phyloP scores from a whole-genome alignment of 1,140 invertebrate species.

The Dendrolimus kikuchii region DNA sequence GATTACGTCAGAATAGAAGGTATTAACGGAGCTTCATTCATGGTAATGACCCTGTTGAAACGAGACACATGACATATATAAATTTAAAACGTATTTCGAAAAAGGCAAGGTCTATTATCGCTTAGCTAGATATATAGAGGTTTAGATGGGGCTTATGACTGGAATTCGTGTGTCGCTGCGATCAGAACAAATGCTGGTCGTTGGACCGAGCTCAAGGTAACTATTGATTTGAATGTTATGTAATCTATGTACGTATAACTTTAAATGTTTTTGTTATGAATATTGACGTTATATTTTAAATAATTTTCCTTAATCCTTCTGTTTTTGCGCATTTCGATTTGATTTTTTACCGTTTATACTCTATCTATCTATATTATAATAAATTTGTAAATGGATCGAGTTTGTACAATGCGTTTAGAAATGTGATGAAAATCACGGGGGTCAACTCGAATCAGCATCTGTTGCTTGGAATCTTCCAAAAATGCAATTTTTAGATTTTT shows the following conservation, averaged over 20 bases:
- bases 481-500: too few relatives aligned
- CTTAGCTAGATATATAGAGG: slow-evolving; percentile 9
- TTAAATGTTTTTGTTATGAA: too few relatives aligned
- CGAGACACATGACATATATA: background rate
- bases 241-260: slow-evolving; percentile 1
- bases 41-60: slow-evolving; percentile 15
- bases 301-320: too few relatives aligned
- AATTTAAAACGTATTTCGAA: slow-evolving; percentile 3
- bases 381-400: too few relatives aligned
- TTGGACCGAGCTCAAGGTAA: slow-evolving; percentile 5
- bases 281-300: too few relatives aligned
- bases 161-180: slow-evolving; percentile 22
- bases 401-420: too few relatives aligned
- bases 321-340: too few relatives aligned
- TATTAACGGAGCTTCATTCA: slow-evolving; percentile 18
- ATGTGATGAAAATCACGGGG: too few relatives aligned
- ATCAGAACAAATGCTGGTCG: slow-evolving; percentile 25
- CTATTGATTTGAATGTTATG: slow-evolving; percentile 21
- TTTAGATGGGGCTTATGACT: slow-evolving; percentile 24
- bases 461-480: too few relatives aligned
- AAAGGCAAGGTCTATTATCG: slow-evolving; percentile 10
- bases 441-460: too few relatives aligned
- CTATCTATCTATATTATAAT: too few relatives aligned
- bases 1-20: slow-evolving; percentile 16
- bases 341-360: too few relatives aligned